A percentile compares a stretch with the other conserved stretches of the same genome.
Conservation (phyloP, 1,140 invertebrate genomes). For the Papilio machaon region DNA sequence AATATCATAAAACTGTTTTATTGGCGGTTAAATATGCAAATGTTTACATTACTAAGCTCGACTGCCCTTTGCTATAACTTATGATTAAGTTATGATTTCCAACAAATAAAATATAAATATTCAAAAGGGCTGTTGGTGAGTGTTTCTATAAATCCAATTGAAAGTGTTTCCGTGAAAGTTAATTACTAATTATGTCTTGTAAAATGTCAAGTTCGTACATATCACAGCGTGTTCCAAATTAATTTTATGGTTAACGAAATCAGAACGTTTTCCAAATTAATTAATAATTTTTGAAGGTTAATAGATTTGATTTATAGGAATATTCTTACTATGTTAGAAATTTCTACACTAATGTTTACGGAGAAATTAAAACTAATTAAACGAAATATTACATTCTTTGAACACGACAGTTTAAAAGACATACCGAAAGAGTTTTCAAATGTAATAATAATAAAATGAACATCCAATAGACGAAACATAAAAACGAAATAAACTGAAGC, state of each 20-base stretch:
- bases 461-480: slow-evolving; percentile 1
- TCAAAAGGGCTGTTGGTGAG: not conserved
- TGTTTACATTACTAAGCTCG: slow-evolving; percentile 9
- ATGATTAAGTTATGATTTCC: slow-evolving; percentile 14
- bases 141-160: not conserved
- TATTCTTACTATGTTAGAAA: not conserved
- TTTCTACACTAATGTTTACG: not conserved
- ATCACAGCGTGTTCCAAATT: not conserved
- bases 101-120: not conserved
- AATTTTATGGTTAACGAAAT: not conserved
- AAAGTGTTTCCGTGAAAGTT: not conserved
- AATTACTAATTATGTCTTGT: slow-evolving; percentile 6
- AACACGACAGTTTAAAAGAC: not conserved
- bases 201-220: not conserved
- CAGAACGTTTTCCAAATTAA: not conserved
- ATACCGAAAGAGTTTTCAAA: not conserved
- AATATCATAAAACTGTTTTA: slow-evolving; percentile 10
- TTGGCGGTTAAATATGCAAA: slow-evolving; percentile 18
- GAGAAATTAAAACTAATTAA: not conserved
- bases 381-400: not conserved
- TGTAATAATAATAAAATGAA: slow-evolving; percentile 3
- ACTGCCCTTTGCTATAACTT: slow-evolving; percentile 21
- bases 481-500: slow-evolving; percentile 7
- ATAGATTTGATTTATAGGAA: not conserved
- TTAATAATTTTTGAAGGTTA: not conserved